Evolutionary conservation across 2,888 invertebrate species (phyloP).

Genomic region (Neoascia interrupta): DNA sequence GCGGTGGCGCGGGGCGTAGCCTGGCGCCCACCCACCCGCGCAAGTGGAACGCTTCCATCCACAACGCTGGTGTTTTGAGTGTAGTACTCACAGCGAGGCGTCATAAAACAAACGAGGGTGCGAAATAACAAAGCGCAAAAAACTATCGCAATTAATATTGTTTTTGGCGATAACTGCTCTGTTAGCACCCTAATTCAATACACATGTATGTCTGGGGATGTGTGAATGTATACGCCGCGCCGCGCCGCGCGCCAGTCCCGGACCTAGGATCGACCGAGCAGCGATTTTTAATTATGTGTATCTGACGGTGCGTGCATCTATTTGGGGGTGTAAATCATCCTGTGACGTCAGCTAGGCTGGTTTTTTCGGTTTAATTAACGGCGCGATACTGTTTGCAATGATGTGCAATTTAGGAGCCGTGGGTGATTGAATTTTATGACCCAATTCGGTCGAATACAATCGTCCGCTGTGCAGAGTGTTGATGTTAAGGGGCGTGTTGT

Average conservation of each 20-base stretch:
- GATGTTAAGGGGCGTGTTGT: too few species aligned
- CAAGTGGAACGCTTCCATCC: too few species aligned
- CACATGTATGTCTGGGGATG: conserved; percentile 2
- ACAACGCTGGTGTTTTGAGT: too few species aligned
- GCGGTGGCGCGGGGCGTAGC: too few species aligned
- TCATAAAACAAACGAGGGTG: conserved; percentile 44
- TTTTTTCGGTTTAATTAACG: conserved; percentile 41
- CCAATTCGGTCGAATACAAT: conserved; percentile 47
- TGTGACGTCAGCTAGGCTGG: conserved; percentile 42
- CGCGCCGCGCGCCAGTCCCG: too few species aligned
- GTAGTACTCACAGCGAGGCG: too few species aligned
- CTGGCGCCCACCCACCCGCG: too few species aligned
- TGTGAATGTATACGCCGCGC: conserved; percentile 7
- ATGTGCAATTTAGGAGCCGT: conserved; percentile 29
- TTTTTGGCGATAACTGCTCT: conserved; percentile 57
- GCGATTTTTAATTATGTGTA: conserved; percentile 55
- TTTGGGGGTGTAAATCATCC: conserved; percentile 32
- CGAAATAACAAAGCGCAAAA: conserved; percentile 34
- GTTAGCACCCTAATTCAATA: conserved; percentile 54
- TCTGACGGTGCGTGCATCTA: conserved; percentile 1
- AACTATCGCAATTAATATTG: conserved; percentile 59
- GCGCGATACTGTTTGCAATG: conserved; percentile 43
- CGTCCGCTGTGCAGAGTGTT: not conserved
- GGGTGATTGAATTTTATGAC: conserved; percentile 58
- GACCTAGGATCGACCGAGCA: not conserved